Base-by-base conservation (phyloP, 2,888 invertebrate species). In the Asteroscopus sphinx region DNA sequence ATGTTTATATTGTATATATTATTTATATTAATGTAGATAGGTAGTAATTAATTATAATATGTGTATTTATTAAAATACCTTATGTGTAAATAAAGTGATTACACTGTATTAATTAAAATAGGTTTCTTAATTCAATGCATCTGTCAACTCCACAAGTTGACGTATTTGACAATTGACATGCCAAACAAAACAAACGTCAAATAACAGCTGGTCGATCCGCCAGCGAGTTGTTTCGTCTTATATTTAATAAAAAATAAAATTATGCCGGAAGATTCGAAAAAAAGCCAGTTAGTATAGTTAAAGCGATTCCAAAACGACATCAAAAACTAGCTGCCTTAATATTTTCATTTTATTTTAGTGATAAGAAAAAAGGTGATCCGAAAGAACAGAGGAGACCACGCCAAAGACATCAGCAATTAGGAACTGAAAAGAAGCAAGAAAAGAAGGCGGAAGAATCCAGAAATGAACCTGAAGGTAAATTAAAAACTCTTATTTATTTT, bases 321-420 rank as follows among this genome's bases (percentile, higher is more conserved):
- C 12, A 7, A 25, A 11, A 9, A 1, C 15, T 40, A 6, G 8
- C 11, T 45, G 30, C 28, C 3, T 33, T 25, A 7, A 25, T 33
- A 21, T 12, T 11, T 30, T 33, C 11, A 32, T 32, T 16, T 16
- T 28, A 40, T 86, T 86, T 48, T 73, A 92, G 91, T 55, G 84
- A 85, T 37, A 90, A 88, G 73, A 83, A 79, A 44, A 88, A 83
- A 68, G 74, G 80, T 77, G 90, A 89, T 12, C 82, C 91, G 0
- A 93, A 92, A 73, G 93, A 93, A 13, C 93, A 93, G 64, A 84
- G 92, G 33, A 84, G 80, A 67, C 86, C 87, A 16, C 85, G 91
- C 1, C 85, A 85, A 53, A 73, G 76, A 2, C 78, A 85, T 17
- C 80, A 86, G 12, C 80, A 82, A 51, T 56, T 62, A 17, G 74